phyloP scores from a whole-genome alignment of 1,140 invertebrate species.

The Homarus americanus region DNA sequence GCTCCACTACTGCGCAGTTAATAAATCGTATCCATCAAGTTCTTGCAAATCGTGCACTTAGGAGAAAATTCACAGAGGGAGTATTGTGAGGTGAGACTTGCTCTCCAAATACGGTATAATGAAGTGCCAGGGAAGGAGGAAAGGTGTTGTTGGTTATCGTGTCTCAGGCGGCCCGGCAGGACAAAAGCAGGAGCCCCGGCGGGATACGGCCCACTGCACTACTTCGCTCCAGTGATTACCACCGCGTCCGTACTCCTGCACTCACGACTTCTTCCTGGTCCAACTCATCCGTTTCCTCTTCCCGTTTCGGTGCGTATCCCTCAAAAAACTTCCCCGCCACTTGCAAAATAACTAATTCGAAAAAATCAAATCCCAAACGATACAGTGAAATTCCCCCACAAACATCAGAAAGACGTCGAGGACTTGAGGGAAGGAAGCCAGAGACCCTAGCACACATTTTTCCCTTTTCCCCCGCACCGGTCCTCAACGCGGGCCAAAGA shows the following conservation, averaged over 20 bases:
- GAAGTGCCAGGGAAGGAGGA: not conserved
- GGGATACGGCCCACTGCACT: conserved; percentile 71
- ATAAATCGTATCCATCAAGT: not conserved
- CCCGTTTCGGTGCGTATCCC: too few relatives aligned
- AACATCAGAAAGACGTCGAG: too few relatives aligned
- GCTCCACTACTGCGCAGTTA: not conserved
- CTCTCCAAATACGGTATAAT: not conserved
- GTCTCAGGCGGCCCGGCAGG: conserved; percentile 36
- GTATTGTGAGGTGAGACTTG: conserved; percentile 4
- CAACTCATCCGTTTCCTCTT: not conserved
- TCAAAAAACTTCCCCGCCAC: too few relatives aligned
- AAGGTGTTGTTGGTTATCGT: conserved; percentile 48
- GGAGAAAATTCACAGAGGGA: not conserved
- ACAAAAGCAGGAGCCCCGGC: conserved; percentile 55
- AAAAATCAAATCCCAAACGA: too few relatives aligned
- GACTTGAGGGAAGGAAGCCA: too few relatives aligned
- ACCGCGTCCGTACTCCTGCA: conserved; percentile 46
- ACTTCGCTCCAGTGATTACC: conserved; percentile 69
- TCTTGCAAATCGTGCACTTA: not conserved
- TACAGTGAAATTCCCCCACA: too few relatives aligned
- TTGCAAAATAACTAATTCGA: too few relatives aligned
- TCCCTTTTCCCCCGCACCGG: conserved; percentile 24
- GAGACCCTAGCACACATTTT: not conserved
- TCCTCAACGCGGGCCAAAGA: conserved; percentile 5
- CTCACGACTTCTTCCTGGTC: conserved; percentile 40